Evolutionary conservation across 1,140 invertebrate species (phyloP).

Genomic region (Bombus soroeensis): DNA sequence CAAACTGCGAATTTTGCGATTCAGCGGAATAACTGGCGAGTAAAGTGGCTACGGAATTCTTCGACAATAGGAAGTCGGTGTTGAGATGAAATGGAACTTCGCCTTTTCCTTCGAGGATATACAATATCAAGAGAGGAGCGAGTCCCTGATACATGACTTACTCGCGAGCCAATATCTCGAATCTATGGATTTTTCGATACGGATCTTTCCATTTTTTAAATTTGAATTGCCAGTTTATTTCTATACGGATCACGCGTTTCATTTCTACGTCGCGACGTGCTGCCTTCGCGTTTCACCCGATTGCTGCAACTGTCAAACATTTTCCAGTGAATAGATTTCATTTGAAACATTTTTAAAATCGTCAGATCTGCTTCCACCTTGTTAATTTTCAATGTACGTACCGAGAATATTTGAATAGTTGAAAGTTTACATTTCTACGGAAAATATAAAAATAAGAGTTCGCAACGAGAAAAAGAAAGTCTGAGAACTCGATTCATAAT

Average conservation of each 20-base stretch:
- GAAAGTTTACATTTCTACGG: neutral
- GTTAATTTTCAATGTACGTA: neutral
- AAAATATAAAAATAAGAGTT: neutral
- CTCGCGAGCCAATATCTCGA: slow-evolving; percentile 10
- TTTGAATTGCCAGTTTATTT: neutral
- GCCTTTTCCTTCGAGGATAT: slow-evolving; percentile 12
- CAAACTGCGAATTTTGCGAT: neutral
- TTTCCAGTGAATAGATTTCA: neutral
- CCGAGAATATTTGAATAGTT: neutral
- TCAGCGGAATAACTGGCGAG: neutral
- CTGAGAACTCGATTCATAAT: neutral
- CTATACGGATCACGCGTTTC: neutral
- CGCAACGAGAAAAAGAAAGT: neutral
- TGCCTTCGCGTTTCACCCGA: neutral
- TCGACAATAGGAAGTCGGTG: slow-evolving; percentile 3
- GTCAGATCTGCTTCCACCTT: neutral
- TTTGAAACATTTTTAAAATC: neutral
- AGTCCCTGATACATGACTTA: neutral
- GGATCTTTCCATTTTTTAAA: neutral
- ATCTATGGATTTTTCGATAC: neutral
- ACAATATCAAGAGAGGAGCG: slow-evolving; percentile 13
- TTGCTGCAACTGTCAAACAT: neutral
- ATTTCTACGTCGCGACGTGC: neutral
- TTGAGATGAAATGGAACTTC: slow-evolving; percentile 1
- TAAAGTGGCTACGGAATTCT: neutral